These are phyloP conservation scores for Laspeyria flexula DNA, from an alignment of 2,888 invertebrate species.

Conservation along the genomic window DNA sequence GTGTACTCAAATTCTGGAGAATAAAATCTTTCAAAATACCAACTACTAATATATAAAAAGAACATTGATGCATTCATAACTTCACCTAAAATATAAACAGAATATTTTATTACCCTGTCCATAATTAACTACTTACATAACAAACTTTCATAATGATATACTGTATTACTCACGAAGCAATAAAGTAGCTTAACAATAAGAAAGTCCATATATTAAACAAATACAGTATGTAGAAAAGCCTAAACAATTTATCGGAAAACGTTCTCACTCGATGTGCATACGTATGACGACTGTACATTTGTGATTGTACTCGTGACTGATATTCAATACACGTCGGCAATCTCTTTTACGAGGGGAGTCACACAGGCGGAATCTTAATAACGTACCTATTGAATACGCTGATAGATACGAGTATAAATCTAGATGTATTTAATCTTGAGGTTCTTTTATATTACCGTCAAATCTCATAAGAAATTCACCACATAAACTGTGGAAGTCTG, in stretches of 20 bases:
- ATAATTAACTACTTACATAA: too few relatives aligned
- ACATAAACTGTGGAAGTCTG: too few relatives aligned
- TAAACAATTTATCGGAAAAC: constrained; percentile 48
- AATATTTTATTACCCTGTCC: too few relatives aligned
- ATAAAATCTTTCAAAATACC: too few relatives aligned
- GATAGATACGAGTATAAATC: constrained; percentile 35
- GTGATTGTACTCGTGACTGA: constrained; percentile 44
- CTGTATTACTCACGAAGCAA: too few relatives aligned
- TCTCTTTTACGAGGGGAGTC: constrained; percentile 63
- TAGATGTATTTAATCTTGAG: constrained; percentile 10
- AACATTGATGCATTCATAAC: too few relatives aligned
- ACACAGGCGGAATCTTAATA: constrained; percentile 59
- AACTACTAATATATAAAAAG: too few relatives aligned
- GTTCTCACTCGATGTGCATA: constrained; percentile 31
- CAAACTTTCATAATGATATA: too few relatives aligned
- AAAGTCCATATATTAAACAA: constrained; percentile 7
- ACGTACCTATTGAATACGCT: constrained; percentile 48
- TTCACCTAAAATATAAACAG: too few relatives aligned
- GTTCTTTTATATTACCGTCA: neutral
- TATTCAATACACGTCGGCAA: constrained; percentile 71
- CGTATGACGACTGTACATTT: constrained; percentile 54
- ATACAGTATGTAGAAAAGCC: constrained; percentile 42
- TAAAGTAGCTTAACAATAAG: too few relatives aligned
- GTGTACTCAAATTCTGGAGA: too few relatives aligned
- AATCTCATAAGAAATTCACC: neutral